Percentiles rank a stretch among this genome's conserved stretches.
These are phyloP conservation scores for Mystacides longicornis DNA, from an alignment of 2,888 invertebrate genomes.

Conservation along the genomic window DNA sequence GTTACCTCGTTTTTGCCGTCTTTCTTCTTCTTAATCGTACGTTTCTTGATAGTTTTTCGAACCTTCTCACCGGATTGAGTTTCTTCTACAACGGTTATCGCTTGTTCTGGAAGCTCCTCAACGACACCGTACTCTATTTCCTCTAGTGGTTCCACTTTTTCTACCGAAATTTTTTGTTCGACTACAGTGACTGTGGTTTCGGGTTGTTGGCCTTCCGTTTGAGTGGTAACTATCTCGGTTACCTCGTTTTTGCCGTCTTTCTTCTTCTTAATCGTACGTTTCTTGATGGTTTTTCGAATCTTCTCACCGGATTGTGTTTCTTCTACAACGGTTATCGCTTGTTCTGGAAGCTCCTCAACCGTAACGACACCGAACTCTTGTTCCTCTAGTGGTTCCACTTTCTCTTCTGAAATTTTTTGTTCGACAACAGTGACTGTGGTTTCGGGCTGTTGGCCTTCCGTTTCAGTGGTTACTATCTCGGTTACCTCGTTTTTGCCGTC, in stretches of 20 bases:
- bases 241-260: slow-evolving; percentile 36
- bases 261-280: slow-evolving; percentile 35
- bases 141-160: too few species aligned
- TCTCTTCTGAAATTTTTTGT: not conserved
- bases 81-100: slow-evolving; percentile 20
- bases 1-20: slow-evolving; percentile 30
- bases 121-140: not conserved
- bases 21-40: slow-evolving; percentile 30
- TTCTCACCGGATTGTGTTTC: slow-evolving; percentile 29
- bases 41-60: slow-evolving; percentile 34
- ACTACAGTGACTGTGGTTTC: slow-evolving; percentile 27
- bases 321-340: slow-evolving; percentile 32
- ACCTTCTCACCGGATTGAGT: slow-evolving; percentile 5
- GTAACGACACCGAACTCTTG: slow-evolving; percentile 32
- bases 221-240: slow-evolving; percentile 33
- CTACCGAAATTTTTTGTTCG: slow-evolving; percentile 27
- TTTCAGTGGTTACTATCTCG: slow-evolving; percentile 30
- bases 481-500: slow-evolving; percentile 16
- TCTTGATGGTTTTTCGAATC: slow-evolving; percentile 29
- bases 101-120: slow-evolving; percentile 24
- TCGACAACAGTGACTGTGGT: slow-evolving; percentile 24
- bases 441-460: slow-evolving; percentile 32
- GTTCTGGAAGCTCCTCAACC: slow-evolving; percentile 30
- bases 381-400: slow-evolving; percentile 24
- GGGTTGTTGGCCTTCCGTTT: slow-evolving; percentile 33